Conservation (phyloP, 1,140 invertebrate genomes). For the Halesus radiatus region DNA sequence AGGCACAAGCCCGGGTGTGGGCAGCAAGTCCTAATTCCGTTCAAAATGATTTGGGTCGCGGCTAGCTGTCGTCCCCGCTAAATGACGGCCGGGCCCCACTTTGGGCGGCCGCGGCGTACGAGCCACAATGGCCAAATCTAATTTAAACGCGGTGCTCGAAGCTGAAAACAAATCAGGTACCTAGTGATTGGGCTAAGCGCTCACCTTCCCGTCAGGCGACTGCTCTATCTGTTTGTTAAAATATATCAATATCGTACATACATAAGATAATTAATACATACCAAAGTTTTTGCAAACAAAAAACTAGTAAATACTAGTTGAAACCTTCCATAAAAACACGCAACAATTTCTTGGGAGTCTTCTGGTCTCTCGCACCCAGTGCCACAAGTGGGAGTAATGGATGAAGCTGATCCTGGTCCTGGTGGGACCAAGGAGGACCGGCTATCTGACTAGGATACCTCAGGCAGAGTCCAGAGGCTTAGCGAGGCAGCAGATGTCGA, state of each 20-base stretch:
- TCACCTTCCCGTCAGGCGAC: not conserved
- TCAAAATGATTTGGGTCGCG: constrained; percentile 51
- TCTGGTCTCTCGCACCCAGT: no score
- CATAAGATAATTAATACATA: not conserved
- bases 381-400: no score
- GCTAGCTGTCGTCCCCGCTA: constrained; percentile 24
- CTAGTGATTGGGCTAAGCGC: not conserved
- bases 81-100: constrained; percentile 22
- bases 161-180: constrained; percentile 22
- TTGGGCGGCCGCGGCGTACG: constrained; percentile 2
- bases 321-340: no score
- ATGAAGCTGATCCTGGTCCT: no score
- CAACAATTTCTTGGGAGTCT: no score
- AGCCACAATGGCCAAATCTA: constrained; percentile 39
- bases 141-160: constrained; percentile 26
- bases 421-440: no score
- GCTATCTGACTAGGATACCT: no score
- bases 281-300: not conserved
- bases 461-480: no score
- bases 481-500: no score
- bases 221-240: not conserved
- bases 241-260: not conserved
- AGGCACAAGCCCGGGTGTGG: not conserved
- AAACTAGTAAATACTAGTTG: no score
- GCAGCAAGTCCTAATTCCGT: constrained; percentile 46